phyloP scores from a whole-genome alignment of 2,797 vertebrate species.

The Myripristis jacobus region DNA sequence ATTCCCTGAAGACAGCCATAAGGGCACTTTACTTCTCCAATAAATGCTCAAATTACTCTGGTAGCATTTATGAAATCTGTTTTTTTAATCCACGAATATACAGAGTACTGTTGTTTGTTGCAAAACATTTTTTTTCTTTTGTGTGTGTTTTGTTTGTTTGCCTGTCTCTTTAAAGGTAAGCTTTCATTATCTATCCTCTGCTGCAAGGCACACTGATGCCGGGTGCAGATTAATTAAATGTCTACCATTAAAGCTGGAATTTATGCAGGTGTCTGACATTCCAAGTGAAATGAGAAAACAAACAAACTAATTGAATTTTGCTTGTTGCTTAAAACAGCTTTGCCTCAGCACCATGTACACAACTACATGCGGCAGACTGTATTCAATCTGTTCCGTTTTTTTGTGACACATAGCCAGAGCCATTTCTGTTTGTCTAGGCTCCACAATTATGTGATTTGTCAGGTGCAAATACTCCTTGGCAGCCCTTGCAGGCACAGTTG shows the following conservation, averaged over 20 bases:
- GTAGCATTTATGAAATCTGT: constrained; percentile 46
- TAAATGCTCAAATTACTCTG: constrained; percentile 39
- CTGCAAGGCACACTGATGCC: constrained; percentile 22
- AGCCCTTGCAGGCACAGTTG: constrained; percentile 6
- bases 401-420: constrained; percentile 7
- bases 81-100: constrained; percentile 28
- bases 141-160: not conserved
- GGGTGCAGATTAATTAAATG: constrained; percentile 59
- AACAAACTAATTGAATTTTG: constrained; percentile 48
- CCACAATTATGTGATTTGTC: constrained; percentile 31
- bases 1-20: constrained; percentile 42
- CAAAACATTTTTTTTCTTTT: not conserved
- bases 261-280: constrained; percentile 42
- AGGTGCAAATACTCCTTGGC: constrained; percentile 18
- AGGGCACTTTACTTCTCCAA: constrained; percentile 31
- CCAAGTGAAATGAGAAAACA: constrained; percentile 31
- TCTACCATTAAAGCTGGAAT: constrained; percentile 32
- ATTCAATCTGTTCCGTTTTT: not conserved
- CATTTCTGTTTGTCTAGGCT: not conserved
- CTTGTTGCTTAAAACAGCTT: constrained; percentile 21
- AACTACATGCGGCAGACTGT: constrained; percentile 17
- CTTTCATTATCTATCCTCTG: constrained; percentile 24
- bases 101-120: constrained; percentile 18
- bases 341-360: constrained; percentile 11
- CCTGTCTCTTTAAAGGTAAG: not conserved